phyloP scores from a whole-genome alignment of 2,113 vertebrate genomes.

The Oreochromis tanganicae region DNA sequence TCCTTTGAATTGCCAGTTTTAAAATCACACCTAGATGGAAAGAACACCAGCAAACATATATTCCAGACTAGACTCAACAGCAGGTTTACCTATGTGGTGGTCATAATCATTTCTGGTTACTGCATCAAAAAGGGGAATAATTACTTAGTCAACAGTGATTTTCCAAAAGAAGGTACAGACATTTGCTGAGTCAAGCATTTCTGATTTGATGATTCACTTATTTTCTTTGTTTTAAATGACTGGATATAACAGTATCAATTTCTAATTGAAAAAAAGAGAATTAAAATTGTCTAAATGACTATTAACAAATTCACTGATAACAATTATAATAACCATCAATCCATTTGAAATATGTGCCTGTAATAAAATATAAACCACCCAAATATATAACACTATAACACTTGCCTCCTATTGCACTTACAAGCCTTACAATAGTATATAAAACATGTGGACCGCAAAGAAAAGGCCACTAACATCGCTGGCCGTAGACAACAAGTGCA shows the following conservation, averaged over 20 bases:
- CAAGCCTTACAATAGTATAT: background rate
- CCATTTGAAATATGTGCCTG: background rate
- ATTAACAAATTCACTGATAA: background rate
- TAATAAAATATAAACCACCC: background rate
- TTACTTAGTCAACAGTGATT: background rate
- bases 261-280: background rate
- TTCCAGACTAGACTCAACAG: background rate
- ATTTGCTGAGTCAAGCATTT: background rate
- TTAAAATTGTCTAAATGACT: background rate
- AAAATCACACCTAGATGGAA: background rate
- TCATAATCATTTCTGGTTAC: background rate
- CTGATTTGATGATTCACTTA: background rate
- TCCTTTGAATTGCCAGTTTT: background rate
- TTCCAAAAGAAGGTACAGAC: background rate
- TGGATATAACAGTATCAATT: background rate
- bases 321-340: background rate
- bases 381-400: background rate
- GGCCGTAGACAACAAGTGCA: background rate
- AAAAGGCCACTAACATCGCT: background rate
- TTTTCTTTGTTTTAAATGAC: background rate
- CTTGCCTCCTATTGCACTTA: background rate
- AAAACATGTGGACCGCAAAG: accelerated
- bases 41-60: background rate
- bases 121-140: background rate
- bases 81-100: background rate